Evolutionary conservation across 2,113 vertebrate genomes (phyloP), one percentile per base, ranked within the genome.

Genomic region (Xerus inauris): DNA sequence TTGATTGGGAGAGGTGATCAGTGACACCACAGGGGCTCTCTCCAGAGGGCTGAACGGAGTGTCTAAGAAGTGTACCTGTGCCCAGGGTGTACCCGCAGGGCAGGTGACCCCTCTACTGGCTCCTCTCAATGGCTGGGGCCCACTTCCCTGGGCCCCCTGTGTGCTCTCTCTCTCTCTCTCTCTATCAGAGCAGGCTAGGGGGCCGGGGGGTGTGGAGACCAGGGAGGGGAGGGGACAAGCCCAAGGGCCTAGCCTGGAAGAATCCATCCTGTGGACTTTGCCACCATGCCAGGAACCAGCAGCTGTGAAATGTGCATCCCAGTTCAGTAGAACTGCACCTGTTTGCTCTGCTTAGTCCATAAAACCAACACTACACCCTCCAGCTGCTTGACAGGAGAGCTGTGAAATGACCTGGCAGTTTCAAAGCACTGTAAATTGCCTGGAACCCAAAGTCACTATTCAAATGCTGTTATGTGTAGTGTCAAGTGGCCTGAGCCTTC

Each of bases 401-500:
- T 26, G 0, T 17, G 59, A 45, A 40, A 51, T 1, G 8, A 26
- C 4, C 35, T 0, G 8, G 16, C 5, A 1, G 0, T 45, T 49
- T 45, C 54, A 82, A 13, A 59, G 38, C 38, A 0, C 13, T 13
- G 11, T 87, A 40, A 95, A 80, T 4, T 26, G 30, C 26, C 35
- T 3, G 4, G 40, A n/a, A 87, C 0, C 6, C 57, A 4, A 12
- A 65, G 22, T 14, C 20, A 3, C 26, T 12, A 7, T 12, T 6
- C 22, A 35, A 83, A 80, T 1, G 1, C 30, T 24, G 26, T 67
- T 26, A 24, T 26, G 2, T 20, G 8, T 49, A 12, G 62, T 0
- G 17, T 6, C 13, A 8, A 1, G n/a, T 9, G 49, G n/a, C 42
- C 2, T 0, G 1, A 32, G 26, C 5, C 45, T 6, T 1, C 6